Percentiles rank a stretch among this genome's conserved stretches.
Evolutionary conservation across 2,113 vertebrate species (phyloP).

Genomic region (Mus musculus): GRCm39 chr12:47274501-47275000

Average conservation of each 20-base stretch:
- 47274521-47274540: background rate
- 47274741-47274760: background rate
- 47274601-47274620: background rate
- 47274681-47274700: background rate
- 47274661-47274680: background rate
- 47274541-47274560: background rate
- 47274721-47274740: background rate
- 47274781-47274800: background rate
- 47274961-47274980: background rate
- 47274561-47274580: background rate
- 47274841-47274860: background rate
- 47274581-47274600: background rate
- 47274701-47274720: background rate
- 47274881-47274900: background rate
- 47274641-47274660: background rate
- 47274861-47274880: background rate
- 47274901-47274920: background rate
- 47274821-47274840: background rate
- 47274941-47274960: background rate
- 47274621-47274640: background rate
- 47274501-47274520: too few species aligned
- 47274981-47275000: background rate
- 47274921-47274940: background rate
- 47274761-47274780: background rate
- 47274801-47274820: conserved; percentile 15